Percentiles rank a stretch among this genome's conserved stretches.
Evolutionary conservation across 1,140 invertebrate genomes (phyloP).

Genomic region (Dufourea novaeangliae): DNA sequence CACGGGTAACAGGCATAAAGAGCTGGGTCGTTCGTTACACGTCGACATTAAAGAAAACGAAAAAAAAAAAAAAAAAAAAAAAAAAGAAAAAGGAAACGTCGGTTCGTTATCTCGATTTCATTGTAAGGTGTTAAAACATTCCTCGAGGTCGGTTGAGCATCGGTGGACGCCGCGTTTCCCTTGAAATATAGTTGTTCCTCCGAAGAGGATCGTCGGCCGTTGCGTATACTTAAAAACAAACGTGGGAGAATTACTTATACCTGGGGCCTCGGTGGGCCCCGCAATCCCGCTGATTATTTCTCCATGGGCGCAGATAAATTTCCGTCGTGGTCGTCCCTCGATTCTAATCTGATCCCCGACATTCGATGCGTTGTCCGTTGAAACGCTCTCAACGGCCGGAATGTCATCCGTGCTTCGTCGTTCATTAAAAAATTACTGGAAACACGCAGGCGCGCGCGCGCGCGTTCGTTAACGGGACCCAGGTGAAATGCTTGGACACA

Average conservation of each 20-base stretch:
- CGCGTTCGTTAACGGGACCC: slow-evolving; percentile 38
- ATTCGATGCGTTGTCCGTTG: slow-evolving; percentile 71
- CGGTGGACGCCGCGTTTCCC: neutral
- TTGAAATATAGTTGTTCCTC: slow-evolving; percentile 50
- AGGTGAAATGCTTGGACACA: slow-evolving; percentile 13
- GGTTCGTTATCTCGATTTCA: slow-evolving; percentile 39
- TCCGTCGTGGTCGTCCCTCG: slow-evolving; percentile 67
- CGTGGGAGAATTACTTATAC: slow-evolving; percentile 69
- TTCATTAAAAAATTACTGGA: slow-evolving; percentile 69
- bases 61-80: neutral
- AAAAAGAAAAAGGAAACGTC: neutral
- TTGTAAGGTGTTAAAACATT: slow-evolving; percentile 43
- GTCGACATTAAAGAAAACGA: neutral
- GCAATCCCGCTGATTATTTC: slow-evolving; percentile 77
- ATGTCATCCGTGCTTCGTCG: slow-evolving; percentile 67
- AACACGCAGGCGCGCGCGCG: slow-evolving; percentile 17
- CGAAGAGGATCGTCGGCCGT: neutral
- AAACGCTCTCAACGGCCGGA: slow-evolving; percentile 54
- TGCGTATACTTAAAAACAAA: slow-evolving; percentile 32
- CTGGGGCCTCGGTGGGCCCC: slow-evolving; percentile 56
- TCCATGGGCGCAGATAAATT: slow-evolving; percentile 77
- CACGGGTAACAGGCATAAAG: neutral
- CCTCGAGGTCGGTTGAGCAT: neutral
- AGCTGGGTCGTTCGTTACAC: neutral
- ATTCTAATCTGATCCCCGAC: slow-evolving; percentile 78